These are phyloP conservation scores for Falco rusticolus DNA, from an alignment of 2,797 vertebrate species.

Conservation along the genomic window DNA sequence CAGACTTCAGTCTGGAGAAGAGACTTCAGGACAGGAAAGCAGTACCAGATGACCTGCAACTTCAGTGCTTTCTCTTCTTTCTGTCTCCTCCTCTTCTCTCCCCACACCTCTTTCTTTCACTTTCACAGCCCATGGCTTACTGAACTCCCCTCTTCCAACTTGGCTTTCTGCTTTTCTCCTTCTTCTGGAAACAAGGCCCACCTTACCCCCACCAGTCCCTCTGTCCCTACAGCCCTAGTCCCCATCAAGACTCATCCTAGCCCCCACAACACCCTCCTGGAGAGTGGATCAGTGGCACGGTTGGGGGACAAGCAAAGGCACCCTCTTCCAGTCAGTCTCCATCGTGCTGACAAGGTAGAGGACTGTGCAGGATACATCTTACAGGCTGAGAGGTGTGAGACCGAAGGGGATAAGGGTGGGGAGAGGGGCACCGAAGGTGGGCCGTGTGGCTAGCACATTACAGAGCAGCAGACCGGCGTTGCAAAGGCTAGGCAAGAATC, in stretches of 20 bases:
- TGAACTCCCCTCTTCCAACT: background rate
- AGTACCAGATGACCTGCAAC: background rate
- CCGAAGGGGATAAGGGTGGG: background rate
- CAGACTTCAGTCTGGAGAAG: background rate
- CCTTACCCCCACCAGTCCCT: background rate
- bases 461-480: background rate
- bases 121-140: background rate
- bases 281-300: background rate
- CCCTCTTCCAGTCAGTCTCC: background rate
- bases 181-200: background rate
- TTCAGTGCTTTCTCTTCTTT: background rate
- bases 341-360: background rate
- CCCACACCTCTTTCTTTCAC: background rate
- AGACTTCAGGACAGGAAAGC: background rate
- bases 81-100: background rate
- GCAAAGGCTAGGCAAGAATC: background rate
- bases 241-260: background rate
- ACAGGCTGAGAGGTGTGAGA: background rate
- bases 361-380: background rate
- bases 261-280: background rate
- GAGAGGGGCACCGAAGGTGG: background rate
- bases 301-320: background rate
- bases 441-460: background rate
- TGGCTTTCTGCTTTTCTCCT: background rate
- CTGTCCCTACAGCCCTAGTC: background rate